phyloP scores from a whole-genome alignment of 2,888 invertebrate genomes.

The Incurvaria masculella region DNA sequence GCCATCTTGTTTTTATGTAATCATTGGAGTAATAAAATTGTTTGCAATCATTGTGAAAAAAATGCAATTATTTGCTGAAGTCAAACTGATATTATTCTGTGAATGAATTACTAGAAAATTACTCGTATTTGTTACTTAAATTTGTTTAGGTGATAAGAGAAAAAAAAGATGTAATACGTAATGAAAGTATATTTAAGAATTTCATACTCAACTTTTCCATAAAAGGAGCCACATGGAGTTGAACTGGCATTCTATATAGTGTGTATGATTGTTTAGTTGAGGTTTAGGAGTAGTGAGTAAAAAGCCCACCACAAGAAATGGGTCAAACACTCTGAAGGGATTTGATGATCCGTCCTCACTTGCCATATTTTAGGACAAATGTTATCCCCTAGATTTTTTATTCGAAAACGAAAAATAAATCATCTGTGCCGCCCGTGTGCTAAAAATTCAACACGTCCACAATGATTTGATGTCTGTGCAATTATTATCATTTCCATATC shows the following conservation, averaged over 20 bases:
- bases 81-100: neutral
- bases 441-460: constrained; percentile 46
- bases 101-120: neutral
- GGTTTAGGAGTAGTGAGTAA: no score
- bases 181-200: neutral
- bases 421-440: no score
- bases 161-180: neutral
- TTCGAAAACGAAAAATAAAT: no score
- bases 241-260: no score
- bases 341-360: neutral
- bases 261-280: no score
- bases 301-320: no score
- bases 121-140: neutral
- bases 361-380: neutral
- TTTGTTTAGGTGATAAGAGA: neutral
- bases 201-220: neutral
- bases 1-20: no score
- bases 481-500: constrained; percentile 53
- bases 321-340: no score
- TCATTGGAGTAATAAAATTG: no score
- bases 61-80: neutral
- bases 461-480: constrained; percentile 32
- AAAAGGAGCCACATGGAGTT: no score
- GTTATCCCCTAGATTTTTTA: no score
- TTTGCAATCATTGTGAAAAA: no score